Base-by-base conservation (phyloP, 2,888 invertebrate species). In the Melanargia galathea region DNA sequence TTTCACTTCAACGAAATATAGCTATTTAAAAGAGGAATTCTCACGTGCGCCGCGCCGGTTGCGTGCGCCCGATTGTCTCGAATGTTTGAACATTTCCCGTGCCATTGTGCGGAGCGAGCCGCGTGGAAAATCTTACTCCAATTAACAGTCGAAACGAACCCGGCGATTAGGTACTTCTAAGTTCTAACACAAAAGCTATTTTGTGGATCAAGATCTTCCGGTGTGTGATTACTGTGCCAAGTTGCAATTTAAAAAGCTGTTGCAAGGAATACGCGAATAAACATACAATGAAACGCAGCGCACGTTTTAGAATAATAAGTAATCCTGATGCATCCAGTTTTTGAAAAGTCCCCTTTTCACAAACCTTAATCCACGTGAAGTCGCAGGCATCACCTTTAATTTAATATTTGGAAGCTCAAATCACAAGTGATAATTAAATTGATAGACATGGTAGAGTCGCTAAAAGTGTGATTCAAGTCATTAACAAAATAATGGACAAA, bases 21-120 rank as follows among this genome's bases (percentile, higher is more conserved):
- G 48, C 16, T 52, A 48, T 22, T 62, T 62, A 65, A 46, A 60
- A 49, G 62, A 65, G 68, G 64, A 24, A 60, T 76, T 77, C 75
- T 70, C 80, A 81, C 82, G 77, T 73, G 69, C 64, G 63, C 30
- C 56, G n/a, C 45, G 60, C 40, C 59, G 64, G 54, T 67, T 64
- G 71, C 71, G 68, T 70, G 64, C 54, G 60, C 54, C 70, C 67
- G 73, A 76, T 76, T 76, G 75, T 73, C 68, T 73, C 74, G 80
- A 82, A 84, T 83, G 82, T 78, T n/a, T 83, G 83, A 80, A 74
- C 73, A 78, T 82, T 86, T 86, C 84, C 81, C 84, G 71, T 77
- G 71, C 80, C 75, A 85, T 84, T 83, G 82, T 86, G 72, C 66
- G 72, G 62, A 73, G 70, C 72, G 70, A 79, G 71, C 80, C 76